Conservation (phyloP, 2,113 vertebrate genomes). For the Tychaedon coryphoeus region DNA sequence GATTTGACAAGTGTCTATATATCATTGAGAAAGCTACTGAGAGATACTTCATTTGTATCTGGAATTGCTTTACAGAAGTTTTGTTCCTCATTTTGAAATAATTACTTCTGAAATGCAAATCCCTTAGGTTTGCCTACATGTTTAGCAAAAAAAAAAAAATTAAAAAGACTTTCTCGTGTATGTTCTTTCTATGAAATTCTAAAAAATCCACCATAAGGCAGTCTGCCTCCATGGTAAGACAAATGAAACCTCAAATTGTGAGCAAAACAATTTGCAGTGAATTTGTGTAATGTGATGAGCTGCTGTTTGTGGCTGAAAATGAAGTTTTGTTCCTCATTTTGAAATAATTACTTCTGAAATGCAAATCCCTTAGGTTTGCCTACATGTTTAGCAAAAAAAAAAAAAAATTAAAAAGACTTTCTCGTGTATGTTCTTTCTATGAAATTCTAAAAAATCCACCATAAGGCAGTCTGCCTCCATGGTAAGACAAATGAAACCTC, state of each 20-base stretch:
- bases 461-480: not conserved
- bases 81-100: constrained; percentile 10
- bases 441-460: not conserved
- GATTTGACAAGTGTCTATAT: not conserved
- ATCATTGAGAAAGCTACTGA: constrained; percentile 3
- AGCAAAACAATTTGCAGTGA: not conserved
- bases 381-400: not conserved
- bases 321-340: not conserved
- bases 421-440: not conserved
- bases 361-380: constrained; percentile 8
- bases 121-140: not conserved
- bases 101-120: constrained; percentile 34
- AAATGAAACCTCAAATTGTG: not conserved
- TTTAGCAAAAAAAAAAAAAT: not conserved
- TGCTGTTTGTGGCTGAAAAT: not conserved
- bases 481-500: not conserved
- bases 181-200: not conserved
- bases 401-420: not conserved
- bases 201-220: not conserved
- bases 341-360: constrained; percentile 26
- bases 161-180: not conserved
- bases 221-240: not conserved
- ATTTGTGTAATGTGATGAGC: not conserved
- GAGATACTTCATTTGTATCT: constrained; percentile 5
- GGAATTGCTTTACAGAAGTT: not conserved